Conservation (phyloP, 2,888 invertebrate species). For the Eristalis pertinax region DNA sequence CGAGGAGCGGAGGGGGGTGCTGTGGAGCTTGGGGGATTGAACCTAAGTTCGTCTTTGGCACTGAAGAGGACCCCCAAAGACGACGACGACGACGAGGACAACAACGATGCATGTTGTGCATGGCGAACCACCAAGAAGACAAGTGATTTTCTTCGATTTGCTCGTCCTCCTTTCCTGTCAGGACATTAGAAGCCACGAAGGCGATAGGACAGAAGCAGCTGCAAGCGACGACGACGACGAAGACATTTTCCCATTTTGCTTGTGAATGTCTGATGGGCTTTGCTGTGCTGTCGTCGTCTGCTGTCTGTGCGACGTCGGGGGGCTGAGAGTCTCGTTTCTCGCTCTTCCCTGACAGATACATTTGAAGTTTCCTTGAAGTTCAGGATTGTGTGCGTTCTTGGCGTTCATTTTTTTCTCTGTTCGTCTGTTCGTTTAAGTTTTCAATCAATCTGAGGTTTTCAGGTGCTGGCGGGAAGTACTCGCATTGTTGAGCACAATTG, state of each 20-base stretch:
- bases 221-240: conserved; percentile 5
- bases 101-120: conserved; percentile 22
- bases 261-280: not conserved
- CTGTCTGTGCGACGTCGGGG: not conserved
- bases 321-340: not conserved
- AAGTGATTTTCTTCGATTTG: conserved; percentile 60
- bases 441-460: conserved; percentile 7
- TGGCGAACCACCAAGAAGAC: conserved; percentile 45
- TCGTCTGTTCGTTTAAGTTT: not conserved
- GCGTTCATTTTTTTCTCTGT: not conserved
- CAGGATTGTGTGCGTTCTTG: conserved; percentile 3
- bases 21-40: conserved; percentile 29
- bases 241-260: conserved; percentile 43
- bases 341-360: not conserved
- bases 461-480: conserved; percentile 12
- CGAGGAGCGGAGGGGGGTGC: not conserved
- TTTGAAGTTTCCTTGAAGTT: conserved; percentile 12
- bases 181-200: conserved; percentile 29
- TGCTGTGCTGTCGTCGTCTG: not conserved
- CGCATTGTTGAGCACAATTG: conserved; percentile 14
- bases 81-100: conserved; percentile 23
- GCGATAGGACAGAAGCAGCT: conserved; percentile 3
- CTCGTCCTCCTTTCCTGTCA: not conserved
- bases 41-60: conserved; percentile 52
- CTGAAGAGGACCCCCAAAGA: conserved; percentile 41